phyloP scores from a whole-genome alignment of 2,888 invertebrate species.

The Thumatha senex region DNA sequence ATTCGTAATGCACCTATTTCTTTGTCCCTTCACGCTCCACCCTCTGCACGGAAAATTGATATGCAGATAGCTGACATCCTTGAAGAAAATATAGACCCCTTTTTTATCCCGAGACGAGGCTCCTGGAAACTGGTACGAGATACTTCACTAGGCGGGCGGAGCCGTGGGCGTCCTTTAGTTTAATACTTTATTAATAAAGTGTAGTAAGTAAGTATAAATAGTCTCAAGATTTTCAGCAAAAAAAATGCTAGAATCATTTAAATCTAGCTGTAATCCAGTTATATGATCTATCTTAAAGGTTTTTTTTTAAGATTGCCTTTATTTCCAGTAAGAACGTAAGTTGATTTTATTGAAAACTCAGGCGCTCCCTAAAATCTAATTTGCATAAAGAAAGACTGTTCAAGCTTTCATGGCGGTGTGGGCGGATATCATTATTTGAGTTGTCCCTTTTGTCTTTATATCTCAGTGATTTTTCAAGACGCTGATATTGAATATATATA shows the following conservation, averaged over 20 bases:
- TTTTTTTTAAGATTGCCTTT: constrained; percentile 54
- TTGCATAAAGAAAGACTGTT: constrained; percentile 44
- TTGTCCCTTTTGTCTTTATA: constrained; percentile 18
- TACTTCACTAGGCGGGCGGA: no score
- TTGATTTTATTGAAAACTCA: constrained; percentile 49
- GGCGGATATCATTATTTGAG: constrained; percentile 16
- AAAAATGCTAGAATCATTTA: constrained; percentile 29
- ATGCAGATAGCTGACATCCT: no score
- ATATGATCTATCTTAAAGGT: constrained; percentile 33
- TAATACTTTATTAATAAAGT: no score
- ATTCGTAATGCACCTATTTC: no score
- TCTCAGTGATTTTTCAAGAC: constrained; percentile 16
- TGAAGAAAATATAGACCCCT: no score
- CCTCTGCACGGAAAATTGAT: no score
- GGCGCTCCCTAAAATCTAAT: constrained; percentile 43
- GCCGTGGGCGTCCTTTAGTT: no score
- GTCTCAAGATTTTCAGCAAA: constrained; percentile 13
- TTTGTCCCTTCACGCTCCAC: no score
- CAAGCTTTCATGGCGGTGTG: constrained; percentile 15
- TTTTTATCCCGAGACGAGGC: no score
- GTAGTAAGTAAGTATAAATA: no score
- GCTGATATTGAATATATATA: background rate
- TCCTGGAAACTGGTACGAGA: no score
- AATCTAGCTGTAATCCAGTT: constrained; percentile 23
- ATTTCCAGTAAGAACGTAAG: constrained; percentile 41